Conservation (phyloP, 2,797 vertebrate species). For the Hozukius guyotensis region DNA sequence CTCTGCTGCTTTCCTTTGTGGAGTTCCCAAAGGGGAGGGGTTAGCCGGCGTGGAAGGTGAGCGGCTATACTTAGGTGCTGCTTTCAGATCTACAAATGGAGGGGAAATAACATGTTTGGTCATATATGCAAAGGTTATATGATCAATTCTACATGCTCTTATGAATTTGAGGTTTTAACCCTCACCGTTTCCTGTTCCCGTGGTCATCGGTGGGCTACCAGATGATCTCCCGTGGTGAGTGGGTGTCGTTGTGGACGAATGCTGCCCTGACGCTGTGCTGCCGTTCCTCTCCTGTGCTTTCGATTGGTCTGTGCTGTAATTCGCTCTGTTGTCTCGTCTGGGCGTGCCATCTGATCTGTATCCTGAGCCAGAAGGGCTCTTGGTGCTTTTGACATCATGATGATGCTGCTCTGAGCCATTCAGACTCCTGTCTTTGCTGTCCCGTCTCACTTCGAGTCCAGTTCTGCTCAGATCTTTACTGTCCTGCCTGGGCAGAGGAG, state of each 20-base stretch:
- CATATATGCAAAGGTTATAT: neutral
- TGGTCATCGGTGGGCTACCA: constrained; percentile 89
- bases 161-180: neutral
- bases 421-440: constrained; percentile 78
- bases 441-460: constrained; percentile 73
- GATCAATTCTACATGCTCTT: neutral
- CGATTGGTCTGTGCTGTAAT: constrained; percentile 85
- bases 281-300: constrained; percentile 95
- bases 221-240: constrained; percentile 90
- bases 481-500: constrained; percentile 72
- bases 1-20: constrained; percentile 90
- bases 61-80: constrained; percentile 87
- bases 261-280: constrained; percentile 85
- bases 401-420: constrained; percentile 74
- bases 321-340: constrained; percentile 89
- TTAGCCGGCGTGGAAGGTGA: constrained; percentile 90
- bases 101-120: neutral
- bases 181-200: constrained; percentile 89
- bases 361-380: constrained; percentile 72
- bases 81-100: constrained; percentile 86
- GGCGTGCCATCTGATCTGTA: constrained; percentile 90
- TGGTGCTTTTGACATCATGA: constrained; percentile 70
- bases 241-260: constrained; percentile 85
- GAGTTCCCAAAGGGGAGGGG: constrained; percentile 89
- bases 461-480: constrained; percentile 84